Conservation (phyloP, 2,888 invertebrate species). For the Phaedon cochleariae region DNA sequence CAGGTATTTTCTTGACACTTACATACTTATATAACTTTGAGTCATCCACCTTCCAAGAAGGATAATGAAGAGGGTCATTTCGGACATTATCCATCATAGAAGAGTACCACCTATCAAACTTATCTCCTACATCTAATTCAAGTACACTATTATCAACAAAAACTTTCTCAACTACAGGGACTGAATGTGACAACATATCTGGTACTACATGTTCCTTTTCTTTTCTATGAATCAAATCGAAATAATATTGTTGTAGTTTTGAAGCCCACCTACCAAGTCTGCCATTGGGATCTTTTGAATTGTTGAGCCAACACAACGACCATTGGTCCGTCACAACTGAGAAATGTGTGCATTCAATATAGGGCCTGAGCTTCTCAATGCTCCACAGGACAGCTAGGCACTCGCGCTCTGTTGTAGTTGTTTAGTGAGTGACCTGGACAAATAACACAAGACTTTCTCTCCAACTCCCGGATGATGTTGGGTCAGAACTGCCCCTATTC, state of each 20-base stretch:
- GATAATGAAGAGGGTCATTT: slow-evolving; percentile 28
- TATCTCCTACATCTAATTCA: neutral
- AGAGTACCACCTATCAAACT: slow-evolving; percentile 32
- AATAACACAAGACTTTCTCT: slow-evolving; percentile 23
- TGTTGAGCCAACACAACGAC: slow-evolving; percentile 35
- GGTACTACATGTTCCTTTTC: slow-evolving; percentile 34
- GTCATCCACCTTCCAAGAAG: slow-evolving; percentile 32
- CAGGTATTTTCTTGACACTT: slow-evolving; percentile 5
- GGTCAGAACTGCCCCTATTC: neutral
- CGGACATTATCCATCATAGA: slow-evolving; percentile 24
- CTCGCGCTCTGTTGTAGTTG: neutral
- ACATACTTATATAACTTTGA: slow-evolving; percentile 35
- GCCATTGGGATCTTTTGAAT: slow-evolving; percentile 35
- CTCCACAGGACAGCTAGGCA: slow-evolving; percentile 4
- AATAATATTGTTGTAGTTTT: slow-evolving; percentile 34
- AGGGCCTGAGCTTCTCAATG: slow-evolving; percentile 13
- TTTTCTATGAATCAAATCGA: slow-evolving; percentile 32
- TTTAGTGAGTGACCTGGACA: slow-evolving; percentile 20
- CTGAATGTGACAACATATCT: slow-evolving; percentile 27
- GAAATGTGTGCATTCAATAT: slow-evolving; percentile 34
- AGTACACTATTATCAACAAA: neutral
- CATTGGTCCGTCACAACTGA: slow-evolving; percentile 37
- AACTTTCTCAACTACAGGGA: slow-evolving; percentile 20
- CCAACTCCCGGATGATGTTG: slow-evolving; percentile 5
- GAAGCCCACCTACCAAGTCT: slow-evolving; percentile 36